phyloP scores from a whole-genome alignment of 2,113 vertebrate species.

The Zosterops lateralis region DNA sequence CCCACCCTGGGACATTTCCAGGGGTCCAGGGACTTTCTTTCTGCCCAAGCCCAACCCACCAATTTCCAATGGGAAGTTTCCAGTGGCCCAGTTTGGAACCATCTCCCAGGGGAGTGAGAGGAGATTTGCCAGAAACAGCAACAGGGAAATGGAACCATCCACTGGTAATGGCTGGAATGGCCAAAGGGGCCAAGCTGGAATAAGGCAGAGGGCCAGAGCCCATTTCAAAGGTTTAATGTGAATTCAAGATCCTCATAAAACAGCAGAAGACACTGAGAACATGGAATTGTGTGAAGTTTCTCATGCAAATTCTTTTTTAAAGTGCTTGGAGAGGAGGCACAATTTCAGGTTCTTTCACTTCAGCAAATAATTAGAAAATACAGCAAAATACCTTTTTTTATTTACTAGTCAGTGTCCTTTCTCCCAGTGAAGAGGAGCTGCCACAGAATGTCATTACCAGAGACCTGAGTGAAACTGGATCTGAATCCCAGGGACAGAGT shows the following conservation, averaged over 20 bases:
- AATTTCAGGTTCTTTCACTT: neutral
- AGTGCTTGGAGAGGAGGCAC: neutral
- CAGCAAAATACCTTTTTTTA: neutral
- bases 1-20: neutral
- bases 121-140: neutral
- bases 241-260: neutral
- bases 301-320: neutral
- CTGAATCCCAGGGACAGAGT: no score
- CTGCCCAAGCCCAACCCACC: neutral
- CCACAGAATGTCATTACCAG: accelerated
- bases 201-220: neutral
- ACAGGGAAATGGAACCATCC: neutral
- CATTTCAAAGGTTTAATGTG: neutral
- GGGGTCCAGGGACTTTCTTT: neutral
- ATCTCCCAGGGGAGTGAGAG: neutral
- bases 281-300: neutral
- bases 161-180: accelerated
- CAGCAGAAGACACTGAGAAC: neutral
- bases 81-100: neutral
- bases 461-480: neutral
- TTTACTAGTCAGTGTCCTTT: neutral
- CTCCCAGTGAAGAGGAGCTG: neutral
- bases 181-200: neutral
- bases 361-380: neutral
- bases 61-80: accelerated